Evolutionary conservation across 2,888 invertebrate species (phyloP).

Genomic region (Dilophus febrilis): DNA sequence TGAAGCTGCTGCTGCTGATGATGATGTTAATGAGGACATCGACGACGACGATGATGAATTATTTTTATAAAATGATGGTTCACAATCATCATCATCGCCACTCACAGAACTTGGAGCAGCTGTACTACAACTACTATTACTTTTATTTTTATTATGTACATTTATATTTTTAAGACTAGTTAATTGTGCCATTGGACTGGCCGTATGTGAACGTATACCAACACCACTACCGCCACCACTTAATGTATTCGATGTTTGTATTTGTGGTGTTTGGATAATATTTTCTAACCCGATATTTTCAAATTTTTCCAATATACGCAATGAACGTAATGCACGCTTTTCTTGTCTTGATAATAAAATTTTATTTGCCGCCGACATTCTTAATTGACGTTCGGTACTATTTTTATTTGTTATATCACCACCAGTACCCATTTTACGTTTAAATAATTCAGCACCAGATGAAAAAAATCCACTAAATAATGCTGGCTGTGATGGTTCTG

Average conservation of each 20-base stretch:
- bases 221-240: constrained; percentile 36
- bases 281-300: constrained; percentile 51
- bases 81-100: background rate
- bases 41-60: constrained; percentile 25
- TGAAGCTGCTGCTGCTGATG: too few relatives aligned
- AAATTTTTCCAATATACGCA: constrained; percentile 44
- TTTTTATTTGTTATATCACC: constrained; percentile 13
- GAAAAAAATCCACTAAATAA: constrained; percentile 38
- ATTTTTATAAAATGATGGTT: constrained; percentile 13
- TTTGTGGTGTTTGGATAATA: constrained; percentile 36
- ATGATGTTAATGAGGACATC: constrained; percentile 19
- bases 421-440: constrained; percentile 41
- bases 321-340: constrained; percentile 32
- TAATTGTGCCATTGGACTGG: constrained; percentile 65
- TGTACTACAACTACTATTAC: constrained; percentile 10
- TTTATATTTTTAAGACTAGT: constrained; percentile 46
- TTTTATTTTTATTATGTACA: constrained; percentile 16
- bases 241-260: constrained; percentile 14
- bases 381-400: constrained; percentile 19
- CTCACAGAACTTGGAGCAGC: background rate
- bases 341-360: constrained; percentile 26
- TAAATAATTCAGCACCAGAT: constrained; percentile 46
- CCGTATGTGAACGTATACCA: constrained; percentile 36
- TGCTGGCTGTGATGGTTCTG: constrained; percentile 25
- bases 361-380: constrained; percentile 21